Conservation (phyloP, 53 echinoderm and acorn worm genomes). For the Luidia sarsii region DNA sequence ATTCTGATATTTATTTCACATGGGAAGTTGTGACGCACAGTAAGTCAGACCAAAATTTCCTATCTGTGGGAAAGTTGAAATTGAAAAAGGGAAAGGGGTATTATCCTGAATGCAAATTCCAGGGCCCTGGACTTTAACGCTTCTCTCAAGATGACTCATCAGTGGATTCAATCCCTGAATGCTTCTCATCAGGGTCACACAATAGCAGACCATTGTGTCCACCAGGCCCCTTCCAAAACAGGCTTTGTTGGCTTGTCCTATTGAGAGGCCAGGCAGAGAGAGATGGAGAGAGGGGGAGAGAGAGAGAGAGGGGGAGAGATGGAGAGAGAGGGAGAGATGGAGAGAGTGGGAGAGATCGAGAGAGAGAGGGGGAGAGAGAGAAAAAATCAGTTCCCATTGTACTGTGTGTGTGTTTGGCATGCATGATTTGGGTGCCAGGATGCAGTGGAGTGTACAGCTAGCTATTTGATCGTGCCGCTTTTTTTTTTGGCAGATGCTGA, state of each 20-base stretch:
- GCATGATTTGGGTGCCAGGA: too few relatives aligned
- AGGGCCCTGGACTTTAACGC: neutral
- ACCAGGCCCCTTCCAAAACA: conserved; percentile 11
- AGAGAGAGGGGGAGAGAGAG: neutral
- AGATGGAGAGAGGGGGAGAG: neutral
- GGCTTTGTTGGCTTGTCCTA: neutral
- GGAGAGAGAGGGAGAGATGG: too few relatives aligned
- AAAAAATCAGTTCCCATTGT: neutral
- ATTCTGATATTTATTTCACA: too few relatives aligned
- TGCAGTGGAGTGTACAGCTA: too few relatives aligned
- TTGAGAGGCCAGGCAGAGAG: neutral
- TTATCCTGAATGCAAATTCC: neutral
- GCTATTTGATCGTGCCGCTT: too few relatives aligned
- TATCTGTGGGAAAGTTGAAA: too few relatives aligned
- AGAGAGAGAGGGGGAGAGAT: too few relatives aligned
- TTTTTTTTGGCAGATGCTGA: neutral
- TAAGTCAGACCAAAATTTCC: too few relatives aligned
- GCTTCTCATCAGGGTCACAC: neutral
- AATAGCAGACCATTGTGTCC: conserved; percentile 9
- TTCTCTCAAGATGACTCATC: conserved; percentile 1
- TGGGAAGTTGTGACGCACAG: too few relatives aligned
- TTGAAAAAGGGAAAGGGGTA: neutral
- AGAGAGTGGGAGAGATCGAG: too few relatives aligned
- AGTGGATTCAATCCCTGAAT: neutral
- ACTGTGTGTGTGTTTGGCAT: too few relatives aligned